phyloP scores from a whole-genome alignment of 2,113 vertebrate species.

The Paradoxurus hermaphroditus region DNA sequence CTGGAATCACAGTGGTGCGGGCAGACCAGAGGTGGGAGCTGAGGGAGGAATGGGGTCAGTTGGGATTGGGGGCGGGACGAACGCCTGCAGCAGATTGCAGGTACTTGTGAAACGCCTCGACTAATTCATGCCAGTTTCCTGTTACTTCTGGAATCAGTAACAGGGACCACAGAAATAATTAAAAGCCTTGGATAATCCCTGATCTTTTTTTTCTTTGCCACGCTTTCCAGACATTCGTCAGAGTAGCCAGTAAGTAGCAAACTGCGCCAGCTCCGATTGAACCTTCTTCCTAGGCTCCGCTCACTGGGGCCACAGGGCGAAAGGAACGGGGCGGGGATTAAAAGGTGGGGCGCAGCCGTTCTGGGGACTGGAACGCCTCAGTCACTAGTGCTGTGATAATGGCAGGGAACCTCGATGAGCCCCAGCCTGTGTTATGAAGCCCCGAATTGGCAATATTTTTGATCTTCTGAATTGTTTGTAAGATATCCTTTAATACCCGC shows the following conservation, averaged over 20 bases:
- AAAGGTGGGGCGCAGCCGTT: neutral
- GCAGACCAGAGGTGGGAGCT: neutral
- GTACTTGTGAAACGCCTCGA: slow-evolving; percentile 21
- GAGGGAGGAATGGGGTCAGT: neutral
- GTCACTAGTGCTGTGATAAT: rapidly evolving
- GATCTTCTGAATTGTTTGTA: neutral
- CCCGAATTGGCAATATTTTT: neutral
- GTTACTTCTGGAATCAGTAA: neutral
- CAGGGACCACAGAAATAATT: slow-evolving; percentile 25
- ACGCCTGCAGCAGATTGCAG: neutral
- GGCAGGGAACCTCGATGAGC: neutral
- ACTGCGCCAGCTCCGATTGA: neutral
- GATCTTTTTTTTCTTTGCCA: neutral
- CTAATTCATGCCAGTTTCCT: neutral
- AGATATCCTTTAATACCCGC: neutral
- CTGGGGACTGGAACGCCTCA: rapidly evolving
- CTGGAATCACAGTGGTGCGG: neutral
- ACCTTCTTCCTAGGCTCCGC: neutral
- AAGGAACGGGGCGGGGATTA: rapidly evolving
- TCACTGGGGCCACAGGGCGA: neutral
- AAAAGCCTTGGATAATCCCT: slow-evolving; percentile 36
- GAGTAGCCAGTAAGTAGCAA: neutral
- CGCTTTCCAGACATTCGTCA: neutral
- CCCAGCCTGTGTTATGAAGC: neutral
- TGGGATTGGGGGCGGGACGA: neutral